A percentile compares a stretch with the other conserved stretches of the same genome.
Conservation (phyloP, 2,888 invertebrate species). For the Drosophila barbarae region DNA sequence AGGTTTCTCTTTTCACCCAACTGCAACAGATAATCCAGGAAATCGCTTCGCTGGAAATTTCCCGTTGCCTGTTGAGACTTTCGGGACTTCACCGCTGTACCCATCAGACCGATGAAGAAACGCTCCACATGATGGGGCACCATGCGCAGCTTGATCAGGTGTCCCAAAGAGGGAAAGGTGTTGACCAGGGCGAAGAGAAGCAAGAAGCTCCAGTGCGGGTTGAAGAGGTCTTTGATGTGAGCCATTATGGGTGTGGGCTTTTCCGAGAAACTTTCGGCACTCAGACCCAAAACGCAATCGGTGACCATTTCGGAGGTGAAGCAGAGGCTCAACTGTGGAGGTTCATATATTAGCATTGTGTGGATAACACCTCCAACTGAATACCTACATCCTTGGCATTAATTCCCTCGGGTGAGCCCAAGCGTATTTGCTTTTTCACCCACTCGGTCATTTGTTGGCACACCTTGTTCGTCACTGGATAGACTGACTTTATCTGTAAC, state of each 20-base stretch:
- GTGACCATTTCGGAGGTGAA: conserved; percentile 80
- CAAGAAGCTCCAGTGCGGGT: conserved; percentile 53
- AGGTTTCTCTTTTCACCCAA: conserved; percentile 70
- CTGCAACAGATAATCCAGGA: conserved; percentile 75
- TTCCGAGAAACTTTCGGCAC: conserved; percentile 78
- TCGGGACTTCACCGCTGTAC: conserved; percentile 64
- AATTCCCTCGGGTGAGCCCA: conserved; percentile 71
- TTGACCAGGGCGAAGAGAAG: conserved; percentile 55
- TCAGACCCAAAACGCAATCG: conserved; percentile 79
- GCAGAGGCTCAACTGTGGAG: conserved; percentile 68
- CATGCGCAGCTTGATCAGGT: conserved; percentile 59
- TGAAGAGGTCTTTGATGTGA: conserved; percentile 68
- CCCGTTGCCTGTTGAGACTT: conserved; percentile 39
- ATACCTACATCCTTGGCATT: conserved; percentile 78
- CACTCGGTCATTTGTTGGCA: conserved; percentile 78
- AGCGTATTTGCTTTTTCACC: conserved; percentile 72
- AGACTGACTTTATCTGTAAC: conserved; percentile 79
- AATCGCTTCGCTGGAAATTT: conserved; percentile 70
- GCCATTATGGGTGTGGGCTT: conserved; percentile 72
- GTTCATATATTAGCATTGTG: background rate
- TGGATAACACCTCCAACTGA: background rate
- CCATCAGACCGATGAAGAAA: conserved; percentile 68
- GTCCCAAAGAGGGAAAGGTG: conserved; percentile 63
- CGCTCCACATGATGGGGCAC: conserved; percentile 82
- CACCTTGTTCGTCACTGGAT: conserved; percentile 80